Evolutionary conservation across 2,113 vertebrate species (phyloP).

Genomic region (Atherinomorus stipes): DNA sequence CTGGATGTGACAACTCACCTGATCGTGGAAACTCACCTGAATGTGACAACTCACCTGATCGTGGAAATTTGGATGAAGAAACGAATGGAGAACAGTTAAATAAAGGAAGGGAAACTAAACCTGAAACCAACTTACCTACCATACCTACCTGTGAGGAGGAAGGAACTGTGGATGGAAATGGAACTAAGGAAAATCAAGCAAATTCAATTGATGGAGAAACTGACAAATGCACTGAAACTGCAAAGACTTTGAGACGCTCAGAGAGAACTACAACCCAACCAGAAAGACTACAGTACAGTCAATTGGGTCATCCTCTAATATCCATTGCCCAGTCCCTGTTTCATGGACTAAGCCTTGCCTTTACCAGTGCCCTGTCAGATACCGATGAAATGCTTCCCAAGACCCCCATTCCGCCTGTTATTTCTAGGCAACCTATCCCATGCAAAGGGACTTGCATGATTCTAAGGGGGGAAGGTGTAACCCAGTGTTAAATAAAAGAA

Average conservation of each 20-base stretch:
- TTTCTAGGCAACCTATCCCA: no score
- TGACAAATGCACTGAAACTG: no score
- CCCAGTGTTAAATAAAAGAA: no score
- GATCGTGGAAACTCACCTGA: no score
- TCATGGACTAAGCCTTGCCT: not conserved
- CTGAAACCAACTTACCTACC: not conserved
- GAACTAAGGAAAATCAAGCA: not conserved
- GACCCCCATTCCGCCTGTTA: no score
- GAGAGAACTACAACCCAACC: not conserved
- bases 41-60: not conserved
- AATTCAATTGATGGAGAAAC: not conserved
- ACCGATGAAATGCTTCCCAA: not conserved
- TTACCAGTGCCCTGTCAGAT: not conserved
- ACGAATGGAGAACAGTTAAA: not conserved
- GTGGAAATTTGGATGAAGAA: not conserved
- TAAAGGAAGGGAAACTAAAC: not conserved
- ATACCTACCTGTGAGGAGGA: not conserved
- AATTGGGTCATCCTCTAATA: not conserved
- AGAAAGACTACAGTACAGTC: not conserved
- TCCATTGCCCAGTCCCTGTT: slow-evolving; percentile 4
- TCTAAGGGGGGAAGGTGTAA: no score
- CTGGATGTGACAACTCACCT: not conserved
- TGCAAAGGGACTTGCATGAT: no score
- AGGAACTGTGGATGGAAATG: not conserved
- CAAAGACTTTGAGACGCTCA: not conserved